Percentiles rank a stretch among this genome's conserved stretches.
Evolutionary conservation across 1,140 invertebrate genomes (phyloP).

Genomic region (Drosophila rhopaloa): DNA sequence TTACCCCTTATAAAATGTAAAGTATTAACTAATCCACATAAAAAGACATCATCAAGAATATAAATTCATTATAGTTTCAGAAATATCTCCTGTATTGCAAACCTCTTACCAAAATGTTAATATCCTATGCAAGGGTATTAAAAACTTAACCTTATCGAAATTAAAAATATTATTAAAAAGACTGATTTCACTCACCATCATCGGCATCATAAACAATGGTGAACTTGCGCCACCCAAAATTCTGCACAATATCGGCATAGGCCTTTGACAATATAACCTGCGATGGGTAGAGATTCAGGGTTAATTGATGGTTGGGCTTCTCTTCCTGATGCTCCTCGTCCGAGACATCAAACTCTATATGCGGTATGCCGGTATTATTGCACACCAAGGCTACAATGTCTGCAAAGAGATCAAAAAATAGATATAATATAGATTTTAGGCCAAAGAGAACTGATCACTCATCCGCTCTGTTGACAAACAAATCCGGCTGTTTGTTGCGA

Average conservation of each 20-base stretch:
- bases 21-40: no score
- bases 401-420: slow-evolving; percentile 10
- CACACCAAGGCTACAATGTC: slow-evolving; percentile 88
- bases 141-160: no score
- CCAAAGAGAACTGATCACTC: not conserved
- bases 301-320: slow-evolving; percentile 84
- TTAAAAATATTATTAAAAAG: not conserved
- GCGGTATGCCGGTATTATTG: slow-evolving; percentile 89
- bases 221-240: slow-evolving; percentile 91
- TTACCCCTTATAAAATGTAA: no score
- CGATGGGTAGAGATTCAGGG: slow-evolving; percentile 90
- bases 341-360: slow-evolving; percentile 87
- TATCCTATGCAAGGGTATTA: no score
- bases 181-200: slow-evolving; percentile 84
- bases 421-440: not conserved
- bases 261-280: slow-evolving; percentile 89
- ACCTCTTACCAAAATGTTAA: no score
- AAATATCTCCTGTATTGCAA: no score
- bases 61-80: no score
- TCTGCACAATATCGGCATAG: slow-evolving; percentile 89
- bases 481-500: not conserved
- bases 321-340: slow-evolving; percentile 85
- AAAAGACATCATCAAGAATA: no score
- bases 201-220: slow-evolving; percentile 93
- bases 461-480: slow-evolving; percentile 58